These are phyloP conservation scores for Epirrhoe tristata DNA, from an alignment of 2,888 invertebrate genomes.

Conservation along the genomic window DNA sequence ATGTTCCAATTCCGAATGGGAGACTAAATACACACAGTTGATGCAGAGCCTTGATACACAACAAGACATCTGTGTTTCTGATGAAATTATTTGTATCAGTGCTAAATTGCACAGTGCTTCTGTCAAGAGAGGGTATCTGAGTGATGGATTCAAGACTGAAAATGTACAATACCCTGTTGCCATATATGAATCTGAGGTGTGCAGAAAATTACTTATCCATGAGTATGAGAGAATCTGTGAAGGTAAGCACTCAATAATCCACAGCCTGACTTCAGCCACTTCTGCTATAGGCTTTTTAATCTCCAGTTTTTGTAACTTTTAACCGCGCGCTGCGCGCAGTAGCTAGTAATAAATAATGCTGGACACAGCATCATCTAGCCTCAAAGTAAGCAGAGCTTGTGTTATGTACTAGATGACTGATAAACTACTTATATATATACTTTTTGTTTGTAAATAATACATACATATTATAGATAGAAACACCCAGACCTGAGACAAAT, in stretches of 20 bases:
- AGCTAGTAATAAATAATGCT: too few species aligned
- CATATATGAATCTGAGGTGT: constrained; percentile 94
- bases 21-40: constrained; percentile 90
- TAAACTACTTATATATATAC: too few species aligned
- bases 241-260: constrained; percentile 56
- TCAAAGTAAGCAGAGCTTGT: too few species aligned
- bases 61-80: constrained; percentile 76
- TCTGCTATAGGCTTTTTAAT: too few species aligned
- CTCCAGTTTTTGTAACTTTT: too few species aligned
- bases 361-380: too few species aligned
- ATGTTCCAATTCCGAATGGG: constrained; percentile 95
- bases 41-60: constrained; percentile 86
- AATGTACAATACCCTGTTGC: constrained; percentile 84
- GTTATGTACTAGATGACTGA: too few species aligned
- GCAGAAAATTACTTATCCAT: constrained; percentile 92
- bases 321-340: too few species aligned
- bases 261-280: too few species aligned
- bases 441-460: too few species aligned
- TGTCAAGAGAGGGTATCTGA: constrained; percentile 81
- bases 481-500: too few species aligned
- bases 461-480: too few species aligned
- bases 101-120: constrained; percentile 86
- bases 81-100: constrained; percentile 86
- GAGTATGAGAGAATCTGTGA: constrained; percentile 93
- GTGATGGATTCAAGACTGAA: constrained; percentile 81